phyloP scores from a whole-genome alignment of 2,888 invertebrate species.

The Ormyrus labotus region DNA sequence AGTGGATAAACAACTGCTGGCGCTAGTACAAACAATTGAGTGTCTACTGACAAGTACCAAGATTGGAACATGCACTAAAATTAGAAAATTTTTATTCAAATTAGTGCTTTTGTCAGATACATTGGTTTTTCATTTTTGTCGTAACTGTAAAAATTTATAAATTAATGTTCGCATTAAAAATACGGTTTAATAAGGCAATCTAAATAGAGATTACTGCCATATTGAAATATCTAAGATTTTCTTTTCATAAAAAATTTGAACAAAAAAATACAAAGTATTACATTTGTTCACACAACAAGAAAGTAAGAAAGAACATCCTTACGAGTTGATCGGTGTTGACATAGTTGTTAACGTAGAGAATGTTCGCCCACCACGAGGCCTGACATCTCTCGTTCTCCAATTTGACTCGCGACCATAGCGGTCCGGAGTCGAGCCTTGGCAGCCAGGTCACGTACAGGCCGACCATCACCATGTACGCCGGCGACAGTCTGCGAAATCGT shows the following conservation, averaged over 20 bases:
- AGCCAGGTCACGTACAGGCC: conserved; percentile 86
- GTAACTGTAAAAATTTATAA: not conserved
- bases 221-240: not conserved
- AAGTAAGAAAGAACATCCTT: conserved; percentile 9
- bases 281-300: not conserved
- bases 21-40: conserved; percentile 82
- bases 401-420: conserved; percentile 82
- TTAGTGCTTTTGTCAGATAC: too few species aligned
- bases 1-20: conserved; percentile 83
- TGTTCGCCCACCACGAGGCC: conserved; percentile 85
- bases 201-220: not conserved
- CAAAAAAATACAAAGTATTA: not conserved
- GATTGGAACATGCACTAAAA: conserved; percentile 86
- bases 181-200: not conserved
- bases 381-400: conserved; percentile 79
- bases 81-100: conserved; percentile 27
- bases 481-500: conserved; percentile 80
- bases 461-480: conserved; percentile 84
- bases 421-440: conserved; percentile 83
- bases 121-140: too few species aligned
- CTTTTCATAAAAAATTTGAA: too few species aligned
- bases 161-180: conserved; percentile 1
- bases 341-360: conserved; percentile 86
- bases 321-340: conserved; percentile 79
- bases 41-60: conserved; percentile 83